Evolutionary conservation across 2,888 invertebrate species (phyloP), one percentile per base, ranked within the genome.

Genomic region (Ametastegia equiseti): DNA sequence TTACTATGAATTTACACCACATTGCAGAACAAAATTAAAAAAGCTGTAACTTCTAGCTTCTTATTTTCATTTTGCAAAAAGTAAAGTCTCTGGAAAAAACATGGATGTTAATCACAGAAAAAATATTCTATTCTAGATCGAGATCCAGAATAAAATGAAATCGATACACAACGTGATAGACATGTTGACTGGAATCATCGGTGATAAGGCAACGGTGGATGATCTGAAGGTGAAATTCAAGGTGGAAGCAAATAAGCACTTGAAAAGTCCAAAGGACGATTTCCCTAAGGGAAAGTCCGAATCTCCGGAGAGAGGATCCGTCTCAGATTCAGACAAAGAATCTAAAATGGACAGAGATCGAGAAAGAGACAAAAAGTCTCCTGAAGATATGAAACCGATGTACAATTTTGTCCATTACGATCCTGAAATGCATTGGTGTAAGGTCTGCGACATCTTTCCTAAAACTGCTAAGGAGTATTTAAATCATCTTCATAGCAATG

Each of bases 361-460:
- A 30, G 85, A 85, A 80, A 87, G 87, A 83, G 83, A 86, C 77
- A 83, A 85, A 84, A 85, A 85, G 81, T 85, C 86, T 78, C 83
- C 87, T 5, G 87, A 90, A 79, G 93, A 92, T 78, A 83, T 88
- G 5, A 92, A 91, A 83, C 92, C 92, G 77, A 93, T 94, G 90
- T 95, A 94, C 91, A 97, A 97, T 94, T 96, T 96, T 88, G 95
- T 96, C 79, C 96, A 97, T 92, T 97, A 97, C 90, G 97, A 97
- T 92, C 97, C 97, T 0, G 97, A 97, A 92, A 95, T 97, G 94
- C 97, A 97, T 90, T 97, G 97, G 97, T 97, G 97, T 91, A 94
- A 97, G 80, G 94, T 95, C 73, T 97, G 97, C 92, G 95, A 97
- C 91, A 95, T 96, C 87, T 97, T 97, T 91, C 97, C 97, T 42